phyloP scores from a whole-genome alignment of 2,888 invertebrate genomes.

The Esperia sulphurella region DNA sequence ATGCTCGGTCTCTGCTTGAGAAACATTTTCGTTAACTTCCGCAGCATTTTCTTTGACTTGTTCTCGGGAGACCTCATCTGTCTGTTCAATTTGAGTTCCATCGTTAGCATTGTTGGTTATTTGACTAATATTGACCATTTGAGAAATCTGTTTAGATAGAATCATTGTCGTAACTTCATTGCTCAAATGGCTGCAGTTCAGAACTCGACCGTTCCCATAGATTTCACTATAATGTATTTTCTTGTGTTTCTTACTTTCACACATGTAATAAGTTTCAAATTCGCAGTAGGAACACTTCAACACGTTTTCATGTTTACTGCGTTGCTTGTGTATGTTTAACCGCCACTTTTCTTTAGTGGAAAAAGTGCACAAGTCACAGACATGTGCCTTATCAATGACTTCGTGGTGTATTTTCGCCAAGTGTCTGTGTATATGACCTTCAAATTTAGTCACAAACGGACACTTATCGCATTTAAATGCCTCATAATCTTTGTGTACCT shows the following conservation, averaged over 20 bases:
- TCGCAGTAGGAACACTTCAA: constrained; percentile 44
- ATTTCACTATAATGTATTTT: constrained; percentile 23
- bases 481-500: constrained; percentile 21
- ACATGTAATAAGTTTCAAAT: constrained; percentile 44
- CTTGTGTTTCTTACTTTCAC: constrained; percentile 50
- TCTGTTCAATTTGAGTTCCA: too few species aligned
- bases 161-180: neutral
- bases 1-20: neutral
- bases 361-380: constrained; percentile 51
- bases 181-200: neutral
- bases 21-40: neutral
- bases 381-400: constrained; percentile 35
- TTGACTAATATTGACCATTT: neutral
- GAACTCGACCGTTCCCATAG: neutral
- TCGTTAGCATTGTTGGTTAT: neutral
- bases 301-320: constrained; percentile 31
- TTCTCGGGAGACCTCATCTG: neutral
- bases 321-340: constrained; percentile 45
- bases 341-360: constrained; percentile 48
- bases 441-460: constrained; percentile 23
- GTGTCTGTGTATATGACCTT: constrained; percentile 28
- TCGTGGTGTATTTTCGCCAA: constrained; percentile 26
- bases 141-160: neutral
- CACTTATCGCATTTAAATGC: constrained; percentile 30
- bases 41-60: neutral